Percentiles rank a stretch among this genome's conserved stretches.
These are phyloP conservation scores for Sebastes nivosus DNA, from an alignment of 2,797 vertebrate species.

Conservation along the genomic window DNA sequence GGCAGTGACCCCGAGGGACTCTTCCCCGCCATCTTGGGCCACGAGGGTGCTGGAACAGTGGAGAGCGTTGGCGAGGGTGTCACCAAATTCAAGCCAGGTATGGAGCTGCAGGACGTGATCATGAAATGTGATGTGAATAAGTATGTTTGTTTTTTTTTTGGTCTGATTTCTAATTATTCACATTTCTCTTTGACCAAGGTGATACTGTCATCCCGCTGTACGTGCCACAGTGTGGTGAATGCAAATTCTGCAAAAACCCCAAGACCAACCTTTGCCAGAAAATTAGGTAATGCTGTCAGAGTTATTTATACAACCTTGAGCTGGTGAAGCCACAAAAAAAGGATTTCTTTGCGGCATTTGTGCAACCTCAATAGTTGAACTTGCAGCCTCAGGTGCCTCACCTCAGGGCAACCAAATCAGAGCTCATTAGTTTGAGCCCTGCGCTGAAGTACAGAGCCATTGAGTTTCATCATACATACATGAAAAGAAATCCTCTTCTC, in stretches of 20 bases:
- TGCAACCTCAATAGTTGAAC: background rate
- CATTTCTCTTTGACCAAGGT: slow-evolving; percentile 75
- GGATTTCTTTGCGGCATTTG: background rate
- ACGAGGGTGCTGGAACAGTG: slow-evolving; percentile 94
- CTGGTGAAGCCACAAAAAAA: too few species aligned
- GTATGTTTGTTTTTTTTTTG: rapidly evolving
- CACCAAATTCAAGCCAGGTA: slow-evolving; percentile 92
- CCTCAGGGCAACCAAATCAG: slow-evolving; percentile 2
- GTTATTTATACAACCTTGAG: background rate
- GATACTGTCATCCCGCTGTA: slow-evolving; percentile 93
- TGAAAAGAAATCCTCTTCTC: background rate
- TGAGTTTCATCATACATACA: slow-evolving; percentile 1
- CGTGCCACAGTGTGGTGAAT: slow-evolving; percentile 95
- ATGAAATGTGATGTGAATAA: background rate
- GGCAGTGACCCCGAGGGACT: slow-evolving; percentile 93
- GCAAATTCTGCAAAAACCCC: slow-evolving; percentile 97
- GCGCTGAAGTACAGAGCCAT: background rate
- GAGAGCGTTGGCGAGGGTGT: slow-evolving; percentile 97
- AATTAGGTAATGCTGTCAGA: slow-evolving; percentile 86
- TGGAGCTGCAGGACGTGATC: background rate
- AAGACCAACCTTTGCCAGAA: slow-evolving; percentile 99
- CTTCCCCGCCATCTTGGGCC: slow-evolving; percentile 95
- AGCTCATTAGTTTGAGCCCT: slow-evolving; percentile 14
- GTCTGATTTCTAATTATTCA: background rate
- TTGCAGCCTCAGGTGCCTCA: background rate